Percentiles rank a stretch among this genome's conserved stretches.
phyloP scores from a whole-genome alignment of 2,888 invertebrate species.

The Heterodera filipjevi region DNA sequence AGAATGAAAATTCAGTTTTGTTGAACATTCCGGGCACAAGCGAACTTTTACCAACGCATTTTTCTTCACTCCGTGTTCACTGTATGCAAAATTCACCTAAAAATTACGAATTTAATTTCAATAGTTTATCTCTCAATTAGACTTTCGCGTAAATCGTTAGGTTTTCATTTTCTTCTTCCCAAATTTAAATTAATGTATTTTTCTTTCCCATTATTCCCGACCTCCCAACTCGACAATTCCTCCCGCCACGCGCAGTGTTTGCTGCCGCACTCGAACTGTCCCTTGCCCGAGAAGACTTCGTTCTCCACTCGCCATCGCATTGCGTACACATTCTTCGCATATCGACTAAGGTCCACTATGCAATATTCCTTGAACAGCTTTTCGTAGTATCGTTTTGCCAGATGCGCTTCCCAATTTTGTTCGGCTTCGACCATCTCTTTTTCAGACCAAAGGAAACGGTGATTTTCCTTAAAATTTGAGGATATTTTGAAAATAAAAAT shows the following conservation, averaged over 20 bases:
- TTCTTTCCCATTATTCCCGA: too few relatives aligned
- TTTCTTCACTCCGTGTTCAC: constrained; percentile 82
- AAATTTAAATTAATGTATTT: too few relatives aligned
- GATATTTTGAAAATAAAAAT: not conserved
- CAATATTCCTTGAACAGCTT: constrained; percentile 99
- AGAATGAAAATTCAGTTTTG: constrained; percentile 83
- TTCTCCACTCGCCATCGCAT: constrained; percentile 91
- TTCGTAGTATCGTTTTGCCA: constrained; percentile 95
- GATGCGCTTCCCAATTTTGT: constrained; percentile 74
- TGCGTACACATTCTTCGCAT: constrained; percentile 93
- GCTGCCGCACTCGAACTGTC: constrained; percentile 91
- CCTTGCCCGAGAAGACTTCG: constrained; percentile 79
- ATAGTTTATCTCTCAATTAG: too few relatives aligned
- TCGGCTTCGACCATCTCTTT: constrained; percentile 74
- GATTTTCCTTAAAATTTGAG: constrained; percentile 75
- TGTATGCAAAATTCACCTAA: constrained; percentile 83
- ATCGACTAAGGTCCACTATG: constrained; percentile 86
- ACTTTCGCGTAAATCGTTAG: too few relatives aligned
- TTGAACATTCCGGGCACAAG: constrained; percentile 85
- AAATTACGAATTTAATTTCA: not conserved
- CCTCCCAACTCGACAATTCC: constrained; percentile 88
- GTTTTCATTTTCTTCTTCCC: too few relatives aligned
- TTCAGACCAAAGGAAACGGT: constrained; percentile 88
- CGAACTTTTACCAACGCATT: constrained; percentile 93
- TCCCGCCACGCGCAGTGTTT: constrained; percentile 75